A percentile compares a stretch with the other conserved stretches of the same genome.
Conservation (phyloP, 2,797 vertebrate genomes). For the Taeniopygia guttata region DNA sequence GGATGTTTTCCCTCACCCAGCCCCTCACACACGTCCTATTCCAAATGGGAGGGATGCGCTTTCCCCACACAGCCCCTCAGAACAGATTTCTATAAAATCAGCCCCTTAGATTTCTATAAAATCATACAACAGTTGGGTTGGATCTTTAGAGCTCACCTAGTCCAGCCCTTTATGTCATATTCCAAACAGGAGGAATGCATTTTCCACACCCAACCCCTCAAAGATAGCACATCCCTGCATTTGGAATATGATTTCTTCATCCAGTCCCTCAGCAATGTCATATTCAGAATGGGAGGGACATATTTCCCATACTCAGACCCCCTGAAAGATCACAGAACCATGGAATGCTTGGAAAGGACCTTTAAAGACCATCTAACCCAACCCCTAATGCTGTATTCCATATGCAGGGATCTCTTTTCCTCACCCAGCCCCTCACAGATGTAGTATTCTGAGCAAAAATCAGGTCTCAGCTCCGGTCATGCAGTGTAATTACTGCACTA, state of each 20-base stretch:
- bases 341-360: not conserved
- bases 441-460: fast-evolving
- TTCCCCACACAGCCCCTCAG: not conserved
- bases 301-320: not conserved
- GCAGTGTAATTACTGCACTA: not conserved
- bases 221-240: fast-evolving
- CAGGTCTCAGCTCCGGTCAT: not conserved
- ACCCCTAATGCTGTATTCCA: not conserved
- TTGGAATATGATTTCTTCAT: not conserved
- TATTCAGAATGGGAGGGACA: fast-evolving
- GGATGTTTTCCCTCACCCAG: not conserved
- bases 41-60: fast-evolving
- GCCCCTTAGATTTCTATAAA: no score
- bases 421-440: not conserved
- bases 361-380: not conserved
- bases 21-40: not conserved
- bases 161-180: not conserved
- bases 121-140: not conserved
- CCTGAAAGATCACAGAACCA: not conserved
- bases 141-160: not conserved
- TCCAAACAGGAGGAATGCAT: not conserved
- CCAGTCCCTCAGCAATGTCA: not conserved
- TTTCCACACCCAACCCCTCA: not conserved
- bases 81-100: no score
- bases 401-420: fast-evolving